Conservation (phyloP, 2,888 invertebrate species). For the Hirtodrosophila confusa region DNA sequence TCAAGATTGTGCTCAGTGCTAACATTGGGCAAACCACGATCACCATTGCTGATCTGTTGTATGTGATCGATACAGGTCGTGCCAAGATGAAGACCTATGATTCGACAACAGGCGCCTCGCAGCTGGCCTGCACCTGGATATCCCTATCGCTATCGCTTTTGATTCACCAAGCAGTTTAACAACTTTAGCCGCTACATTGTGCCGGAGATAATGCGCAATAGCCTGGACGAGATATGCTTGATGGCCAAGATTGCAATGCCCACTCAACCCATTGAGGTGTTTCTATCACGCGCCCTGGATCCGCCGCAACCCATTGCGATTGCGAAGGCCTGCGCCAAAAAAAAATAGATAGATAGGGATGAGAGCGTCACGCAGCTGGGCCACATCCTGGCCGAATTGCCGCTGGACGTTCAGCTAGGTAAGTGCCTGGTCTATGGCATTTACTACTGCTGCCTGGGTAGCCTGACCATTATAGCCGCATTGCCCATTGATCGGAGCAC, state of each 20-base stretch:
- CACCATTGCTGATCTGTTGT: constrained; percentile 97
- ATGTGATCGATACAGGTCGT: constrained; percentile 96
- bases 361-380: constrained; percentile 96
- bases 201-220: constrained; percentile 94
- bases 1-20: constrained; percentile 97
- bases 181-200: constrained; percentile 89
- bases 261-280: constrained; percentile 90
- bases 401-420: constrained; percentile 95
- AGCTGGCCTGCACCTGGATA: constrained; percentile 92
- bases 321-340: constrained; percentile 88
- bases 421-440: constrained; percentile 96
- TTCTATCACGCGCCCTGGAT: constrained; percentile 92
- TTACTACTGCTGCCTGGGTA: constrained; percentile 96
- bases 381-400: constrained; percentile 94
- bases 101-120: constrained; percentile 90
- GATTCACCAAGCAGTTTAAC: constrained; percentile 89
- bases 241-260: constrained; percentile 91
- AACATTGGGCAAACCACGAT: constrained; percentile 98
- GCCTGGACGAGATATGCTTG: constrained; percentile 94
- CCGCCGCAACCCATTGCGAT: constrained; percentile 92
- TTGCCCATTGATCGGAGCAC: constrained; percentile 88
- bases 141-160: constrained; percentile 94
- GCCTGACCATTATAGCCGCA: constrained; percentile 95
- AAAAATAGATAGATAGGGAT: constrained; percentile 72
- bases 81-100: constrained; percentile 96